Percentiles rank a stretch among this genome's conserved stretches.
phyloP scores from a whole-genome alignment of 92 coral and sea anemone species.

The Palythoa caribaeorum region DNA sequence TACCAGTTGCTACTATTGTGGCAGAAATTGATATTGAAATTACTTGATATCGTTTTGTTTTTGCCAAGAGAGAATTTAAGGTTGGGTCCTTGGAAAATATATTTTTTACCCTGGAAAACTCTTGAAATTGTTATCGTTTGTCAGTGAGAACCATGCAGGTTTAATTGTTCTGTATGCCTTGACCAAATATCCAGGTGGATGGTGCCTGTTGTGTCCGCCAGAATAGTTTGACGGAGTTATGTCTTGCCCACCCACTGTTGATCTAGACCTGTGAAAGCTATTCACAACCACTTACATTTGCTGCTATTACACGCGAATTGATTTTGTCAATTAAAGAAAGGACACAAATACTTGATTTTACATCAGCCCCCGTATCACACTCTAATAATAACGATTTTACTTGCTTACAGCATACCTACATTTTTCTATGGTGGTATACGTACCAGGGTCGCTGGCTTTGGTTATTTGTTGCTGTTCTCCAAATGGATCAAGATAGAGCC shows the following conservation, averaged over 20 bases:
- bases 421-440: neutral
- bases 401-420: neutral
- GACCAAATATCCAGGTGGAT: constrained; percentile 41
- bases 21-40: no score
- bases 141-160: no score
- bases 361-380: neutral
- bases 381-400: neutral
- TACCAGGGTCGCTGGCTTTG: neutral
- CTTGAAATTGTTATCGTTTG: no score
- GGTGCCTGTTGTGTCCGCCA: constrained; percentile 24
- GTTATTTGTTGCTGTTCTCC: neutral
- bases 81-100: no score
- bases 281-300: neutral
- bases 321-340: neutral
- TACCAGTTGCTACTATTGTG: no score
- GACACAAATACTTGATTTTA: neutral
- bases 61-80: no score
- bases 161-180: constrained; percentile 8
- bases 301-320: neutral
- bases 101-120: no score
- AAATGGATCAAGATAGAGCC: neutral
- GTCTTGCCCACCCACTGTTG: neutral
- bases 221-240: constrained; percentile 4
- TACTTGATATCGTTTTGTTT: no score
- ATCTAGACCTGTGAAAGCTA: neutral